Conservation (phyloP, 2,797 vertebrate species). For the Acropternis orthonyx region DNA sequence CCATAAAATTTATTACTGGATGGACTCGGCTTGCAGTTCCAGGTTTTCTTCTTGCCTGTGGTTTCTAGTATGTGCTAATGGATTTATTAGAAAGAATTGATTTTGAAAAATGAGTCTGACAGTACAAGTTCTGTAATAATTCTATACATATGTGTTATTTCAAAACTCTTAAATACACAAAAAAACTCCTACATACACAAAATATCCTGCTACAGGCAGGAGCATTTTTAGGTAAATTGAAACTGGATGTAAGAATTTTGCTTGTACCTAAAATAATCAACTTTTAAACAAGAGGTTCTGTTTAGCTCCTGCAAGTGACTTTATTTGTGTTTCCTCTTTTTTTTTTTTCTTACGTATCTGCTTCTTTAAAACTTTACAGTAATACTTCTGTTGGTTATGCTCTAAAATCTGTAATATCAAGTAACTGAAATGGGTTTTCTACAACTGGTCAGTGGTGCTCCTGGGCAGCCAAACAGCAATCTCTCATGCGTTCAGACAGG, state of each 20-base stretch:
- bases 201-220: not conserved
- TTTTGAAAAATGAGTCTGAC: not conserved
- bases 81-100: not conserved
- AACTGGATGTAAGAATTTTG: not conserved
- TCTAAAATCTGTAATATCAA: not conserved
- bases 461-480: not conserved
- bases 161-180: not conserved
- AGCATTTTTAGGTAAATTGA: not conserved
- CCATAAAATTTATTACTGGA: not conserved
- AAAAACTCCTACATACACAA: too few species aligned
- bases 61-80: not conserved
- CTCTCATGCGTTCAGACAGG: not conserved
- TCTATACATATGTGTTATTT: not conserved
- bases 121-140: not conserved
- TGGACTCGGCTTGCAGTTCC: not conserved
- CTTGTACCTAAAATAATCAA: not conserved
- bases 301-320: not conserved
- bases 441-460: not conserved
- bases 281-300: not conserved
- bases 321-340: not conserved
- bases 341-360: not conserved
- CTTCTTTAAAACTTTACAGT: not conserved
- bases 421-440: not conserved
- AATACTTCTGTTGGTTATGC: not conserved
- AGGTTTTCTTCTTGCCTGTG: not conserved